Percentiles rank a stretch among this genome's conserved stretches.
phyloP scores from a whole-genome alignment of 1,140 invertebrate species.

The Drosophila serrata region DNA sequence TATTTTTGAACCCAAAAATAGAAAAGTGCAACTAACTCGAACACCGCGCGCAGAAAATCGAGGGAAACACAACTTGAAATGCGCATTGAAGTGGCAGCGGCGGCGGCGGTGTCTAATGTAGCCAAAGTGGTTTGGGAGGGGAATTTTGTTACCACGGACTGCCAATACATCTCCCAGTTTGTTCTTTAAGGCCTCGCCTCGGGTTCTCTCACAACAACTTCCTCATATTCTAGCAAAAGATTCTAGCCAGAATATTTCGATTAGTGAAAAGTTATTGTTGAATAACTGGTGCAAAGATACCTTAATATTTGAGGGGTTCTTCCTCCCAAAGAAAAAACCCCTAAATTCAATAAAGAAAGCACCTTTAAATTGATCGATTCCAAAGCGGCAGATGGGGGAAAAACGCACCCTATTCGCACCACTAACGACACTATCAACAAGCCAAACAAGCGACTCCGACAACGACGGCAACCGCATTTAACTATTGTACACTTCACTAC shows the following conservation, averaged over 20 bases:
- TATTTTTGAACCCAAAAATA: slow-evolving; percentile 82
- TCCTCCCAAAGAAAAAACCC: neutral
- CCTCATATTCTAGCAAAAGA: neutral
- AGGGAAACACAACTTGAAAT: slow-evolving; percentile 62
- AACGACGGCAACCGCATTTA: slow-evolving; percentile 39
- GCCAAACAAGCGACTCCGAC: slow-evolving; percentile 46
- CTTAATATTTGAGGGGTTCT: neutral
- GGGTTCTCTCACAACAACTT: slow-evolving; percentile 3
- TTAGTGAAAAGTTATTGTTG: slow-evolving; percentile 7
- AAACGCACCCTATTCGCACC: slow-evolving; percentile 3
- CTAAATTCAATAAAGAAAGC: neutral
- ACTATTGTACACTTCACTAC: slow-evolving; percentile 63
- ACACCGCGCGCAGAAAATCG: slow-evolving; percentile 30
- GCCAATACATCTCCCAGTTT: slow-evolving; percentile 55
- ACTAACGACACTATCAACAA: slow-evolving; percentile 77
- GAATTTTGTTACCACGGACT: neutral
- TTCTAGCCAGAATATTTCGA: slow-evolving; percentile 3
- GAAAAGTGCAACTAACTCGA: slow-evolving; percentile 68
- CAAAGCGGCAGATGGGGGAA: neutral
- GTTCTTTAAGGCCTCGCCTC: slow-evolving; percentile 18
- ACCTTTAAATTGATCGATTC: slow-evolving; percentile 19
- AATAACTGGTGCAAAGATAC: slow-evolving; percentile 16
- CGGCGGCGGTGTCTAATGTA: slow-evolving; percentile 65
- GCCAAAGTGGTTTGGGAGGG: slow-evolving; percentile 45
- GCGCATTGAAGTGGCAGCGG: slow-evolving; percentile 74